phyloP scores from a whole-genome alignment of 1,140 invertebrate genomes.

The Drosophila repletoides region DNA sequence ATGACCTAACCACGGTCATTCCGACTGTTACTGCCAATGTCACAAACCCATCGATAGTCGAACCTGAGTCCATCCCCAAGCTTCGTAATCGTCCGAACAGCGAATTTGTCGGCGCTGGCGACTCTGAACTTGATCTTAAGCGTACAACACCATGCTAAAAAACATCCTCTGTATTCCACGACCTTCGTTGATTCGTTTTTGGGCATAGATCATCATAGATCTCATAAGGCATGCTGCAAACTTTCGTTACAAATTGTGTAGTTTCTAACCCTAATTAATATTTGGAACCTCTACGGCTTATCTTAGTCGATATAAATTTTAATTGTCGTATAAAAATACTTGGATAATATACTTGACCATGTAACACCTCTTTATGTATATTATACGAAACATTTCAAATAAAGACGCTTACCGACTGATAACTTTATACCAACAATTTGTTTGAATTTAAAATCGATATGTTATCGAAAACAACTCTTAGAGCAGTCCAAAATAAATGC shows the following conservation, averaged over 20 bases:
- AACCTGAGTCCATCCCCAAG: not conserved
- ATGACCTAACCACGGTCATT: conserved; percentile 21
- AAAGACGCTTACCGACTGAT: not conserved
- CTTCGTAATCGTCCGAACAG: not conserved
- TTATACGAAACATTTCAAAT: not conserved
- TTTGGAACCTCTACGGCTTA: not conserved
- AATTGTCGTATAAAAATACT: conserved; percentile 13
- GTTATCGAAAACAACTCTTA: not conserved
- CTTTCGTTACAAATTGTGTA: conserved; percentile 31
- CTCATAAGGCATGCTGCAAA: not conserved
- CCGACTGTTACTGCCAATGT: not conserved
- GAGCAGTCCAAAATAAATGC: not conserved
- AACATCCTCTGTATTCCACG: not conserved
- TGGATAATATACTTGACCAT: not conserved
- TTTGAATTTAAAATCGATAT: not conserved
- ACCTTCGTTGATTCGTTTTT: conserved; percentile 24
- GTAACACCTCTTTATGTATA: not conserved
- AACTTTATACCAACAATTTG: no score
- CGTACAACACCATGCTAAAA: conserved; percentile 7
- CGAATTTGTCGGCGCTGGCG: conserved; percentile 52
- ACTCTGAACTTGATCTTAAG: conserved; percentile 44
- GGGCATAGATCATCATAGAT: no score
- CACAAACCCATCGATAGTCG: not conserved
- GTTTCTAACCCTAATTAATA: not conserved
- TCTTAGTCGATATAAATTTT: conserved; percentile 7